phyloP scores from a whole-genome alignment of 2,888 invertebrate species.

The Tetragnatha montana region DNA sequence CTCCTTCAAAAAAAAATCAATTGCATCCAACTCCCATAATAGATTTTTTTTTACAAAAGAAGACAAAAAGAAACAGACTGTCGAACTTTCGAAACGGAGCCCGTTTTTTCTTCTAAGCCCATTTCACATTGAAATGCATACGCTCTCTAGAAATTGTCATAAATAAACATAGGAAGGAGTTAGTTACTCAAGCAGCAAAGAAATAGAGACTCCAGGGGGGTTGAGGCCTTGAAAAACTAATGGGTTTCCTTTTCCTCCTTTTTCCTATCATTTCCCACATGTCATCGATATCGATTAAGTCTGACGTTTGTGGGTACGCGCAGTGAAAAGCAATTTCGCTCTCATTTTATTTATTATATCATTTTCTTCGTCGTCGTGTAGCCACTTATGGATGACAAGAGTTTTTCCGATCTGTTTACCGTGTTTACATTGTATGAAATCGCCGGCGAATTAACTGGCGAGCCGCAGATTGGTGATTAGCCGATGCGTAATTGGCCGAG shows the following conservation, averaged over 20 bases:
- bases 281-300: conserved; percentile 62
- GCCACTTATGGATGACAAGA: too few species aligned
- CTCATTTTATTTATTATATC: neutral
- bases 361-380: neutral
- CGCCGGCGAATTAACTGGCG: too few species aligned
- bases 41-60: too few species aligned
- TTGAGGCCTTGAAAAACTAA: conserved; percentile 63
- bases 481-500: too few species aligned
- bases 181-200: neutral
- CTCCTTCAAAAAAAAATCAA: too few species aligned
- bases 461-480: too few species aligned
- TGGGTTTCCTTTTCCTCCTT: conserved; percentile 50
- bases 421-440: too few species aligned
- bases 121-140: conserved; percentile 27
- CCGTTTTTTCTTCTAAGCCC: neutral
- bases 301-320: conserved; percentile 54
- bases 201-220: conserved; percentile 39
- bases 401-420: too few species aligned
- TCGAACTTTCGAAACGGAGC: neutral
- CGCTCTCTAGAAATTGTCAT: conserved; percentile 36
- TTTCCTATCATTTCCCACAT: conserved; percentile 42
- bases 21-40: too few species aligned
- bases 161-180: conserved; percentile 25
- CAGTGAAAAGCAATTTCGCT: conserved; percentile 55
- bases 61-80: too few species aligned